Base-by-base conservation (phyloP, 2,113 vertebrate genomes). In the Arenaria interpres region DNA sequence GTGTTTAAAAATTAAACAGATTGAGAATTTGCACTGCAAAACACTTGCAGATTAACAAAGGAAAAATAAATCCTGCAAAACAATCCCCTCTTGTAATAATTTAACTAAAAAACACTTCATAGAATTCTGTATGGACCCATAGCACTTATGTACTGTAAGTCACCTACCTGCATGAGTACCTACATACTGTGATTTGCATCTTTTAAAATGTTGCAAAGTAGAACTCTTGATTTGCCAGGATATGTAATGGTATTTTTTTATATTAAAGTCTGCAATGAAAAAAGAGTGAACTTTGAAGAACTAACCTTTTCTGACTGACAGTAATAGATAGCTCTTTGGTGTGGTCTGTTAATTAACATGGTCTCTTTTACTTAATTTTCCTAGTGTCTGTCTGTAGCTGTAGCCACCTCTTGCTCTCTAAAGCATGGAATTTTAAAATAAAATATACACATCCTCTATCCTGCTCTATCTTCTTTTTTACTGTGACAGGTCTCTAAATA, bases 221-320 rank as follows among this genome's bases (percentile, higher is more conserved):
- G 24, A 7, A 6, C 15, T 77, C 32, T 27, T 2, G 5, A 7
- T 85, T 79, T 85, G 21, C 45, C 37, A 77, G 71, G 39, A n/a
- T 67, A 45, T 64, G 10, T 59, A 33, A 53, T 64, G 12, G 25
- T 63, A 6, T 48, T 75, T 46, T 77, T 62, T 32, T 15, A 5
- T 46, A 22, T 53, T 28, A 67, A 67, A 56, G 28, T 83, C 62
- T 75, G 39, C 50, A 89, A 5, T 48, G 9, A 45, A 35, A 72
- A 54, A 79, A 83, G 6, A 6, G 27, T 60, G 39, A 94, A 89
- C 62, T 82, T 82, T 43, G 62, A 89, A 92, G 81, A 91, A 41
- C 50, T 94, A 89, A 86, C 71, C 60, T 87, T 82, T 96, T 91
- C 54, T 88, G 85, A 93, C 53, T 80, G 78, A 85, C 85, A 85